Base-by-base conservation (phyloP, 2,113 vertebrate genomes). In the Jaculus jaculus region DNA sequence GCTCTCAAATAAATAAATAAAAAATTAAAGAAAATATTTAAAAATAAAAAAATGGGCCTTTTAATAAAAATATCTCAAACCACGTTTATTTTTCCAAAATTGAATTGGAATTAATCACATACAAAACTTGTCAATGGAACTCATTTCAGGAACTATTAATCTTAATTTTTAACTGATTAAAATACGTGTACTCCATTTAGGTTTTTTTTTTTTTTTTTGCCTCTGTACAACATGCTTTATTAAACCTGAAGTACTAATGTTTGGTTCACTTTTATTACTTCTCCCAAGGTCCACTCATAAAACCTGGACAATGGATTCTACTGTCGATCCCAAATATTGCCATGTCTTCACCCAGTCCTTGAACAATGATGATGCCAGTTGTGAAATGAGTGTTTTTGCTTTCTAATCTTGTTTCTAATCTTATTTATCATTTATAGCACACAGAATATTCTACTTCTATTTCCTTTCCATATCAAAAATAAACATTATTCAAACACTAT, bases 101-200 rank as follows among this genome's bases (percentile, higher is more conserved):
- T 61, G 20, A 90, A 74, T 68, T 39, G 5, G 13, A 79, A 82
- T 15, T 13, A n/a, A 16, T 84, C 12, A 39, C 2, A 81, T 15
- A 24, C 4, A 63, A 58, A 96, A 65, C 7, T 66, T 71, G 11
- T 75, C 60, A 88, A 24, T 54, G 69, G 74, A 65, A 74, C 87
- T 92, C 82, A 86, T 78, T 77, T n/a, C 86, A 78, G 32, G 21
- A 82, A 58, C 1, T 26, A 0, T 5, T 18, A 15, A 21, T 89
- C n/a, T 24, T 94, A 89, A 71, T 96, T 87, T 96, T 83, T 96
- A 97, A 88, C 18, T 47, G 95, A 95, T 51, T 92, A 83, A 93
- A 93, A 71, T 86, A 74, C 47, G 60, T 84, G 63, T 87, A 37
- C 37, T 24, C 3, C 68, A 63, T 63, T 87, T 78, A 24, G 16